These are phyloP conservation scores for Caenorhabditis afra DNA, from an alignment of 2,888 invertebrate genomes.

Conservation along the genomic window DNA sequence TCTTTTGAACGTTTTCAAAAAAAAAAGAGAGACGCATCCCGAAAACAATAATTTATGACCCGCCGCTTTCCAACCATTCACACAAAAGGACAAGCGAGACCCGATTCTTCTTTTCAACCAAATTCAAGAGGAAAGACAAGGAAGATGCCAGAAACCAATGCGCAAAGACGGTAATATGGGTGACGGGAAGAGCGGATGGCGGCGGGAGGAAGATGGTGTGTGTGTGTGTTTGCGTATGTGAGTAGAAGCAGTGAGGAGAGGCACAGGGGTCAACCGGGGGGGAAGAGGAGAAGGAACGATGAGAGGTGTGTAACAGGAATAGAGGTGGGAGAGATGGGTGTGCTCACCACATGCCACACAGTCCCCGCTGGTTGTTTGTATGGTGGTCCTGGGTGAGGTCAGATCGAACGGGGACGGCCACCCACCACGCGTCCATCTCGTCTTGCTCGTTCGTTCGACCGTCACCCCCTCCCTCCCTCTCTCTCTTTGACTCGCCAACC, in stretches of 20 bases:
- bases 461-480: slow-evolving; percentile 15
- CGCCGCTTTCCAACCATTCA: not conserved
- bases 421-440: no score
- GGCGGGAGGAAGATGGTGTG: not conserved
- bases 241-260: slow-evolving; percentile 6
- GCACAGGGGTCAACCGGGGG: slow-evolving; percentile 6
- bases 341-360: slow-evolving; percentile 50
- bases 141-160: not conserved
- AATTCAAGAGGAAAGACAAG: not conserved
- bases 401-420: not conserved
- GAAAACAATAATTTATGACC: not conserved
- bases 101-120: not conserved
- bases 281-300: not conserved
- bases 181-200: not conserved
- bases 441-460: slow-evolving; percentile 29
- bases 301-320: slow-evolving; percentile 15
- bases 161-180: not conserved
- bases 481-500: not conserved
- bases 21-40: not conserved
- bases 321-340: slow-evolving; percentile 17
- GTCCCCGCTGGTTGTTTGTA: slow-evolving; percentile 39
- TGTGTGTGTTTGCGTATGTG: slow-evolving; percentile 2
- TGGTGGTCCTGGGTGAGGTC: slow-evolving; percentile 1
- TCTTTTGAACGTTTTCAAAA: no score
- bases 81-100: not conserved